These are phyloP conservation scores for Ramazzottius varieornatus DNA, from an alignment of 2,888 invertebrate species.

Conservation along the genomic window DNA sequence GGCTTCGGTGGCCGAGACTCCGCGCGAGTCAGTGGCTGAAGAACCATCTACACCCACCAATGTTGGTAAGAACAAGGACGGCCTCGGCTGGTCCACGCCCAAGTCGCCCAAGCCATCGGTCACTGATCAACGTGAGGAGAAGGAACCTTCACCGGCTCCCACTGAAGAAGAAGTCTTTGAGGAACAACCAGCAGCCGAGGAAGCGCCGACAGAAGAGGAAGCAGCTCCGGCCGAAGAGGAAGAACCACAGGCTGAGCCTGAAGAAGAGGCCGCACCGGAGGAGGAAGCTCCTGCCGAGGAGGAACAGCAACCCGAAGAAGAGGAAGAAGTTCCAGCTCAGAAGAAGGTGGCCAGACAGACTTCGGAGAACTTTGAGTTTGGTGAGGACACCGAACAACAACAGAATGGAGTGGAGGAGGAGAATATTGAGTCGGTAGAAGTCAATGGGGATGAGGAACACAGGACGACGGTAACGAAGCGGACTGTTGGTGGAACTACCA, in stretches of 20 bases:
- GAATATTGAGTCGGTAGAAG: not conserved
- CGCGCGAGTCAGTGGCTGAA: not conserved
- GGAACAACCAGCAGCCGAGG: not conserved
- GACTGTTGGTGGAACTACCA: not conserved
- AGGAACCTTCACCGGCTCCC: conserved; percentile 1
- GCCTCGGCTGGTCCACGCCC: too few relatives aligned
- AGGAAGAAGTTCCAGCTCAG: not conserved
- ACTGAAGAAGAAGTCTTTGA: not conserved
- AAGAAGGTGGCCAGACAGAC: not conserved
- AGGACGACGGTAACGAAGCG: not conserved
- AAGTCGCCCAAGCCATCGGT: not conserved
- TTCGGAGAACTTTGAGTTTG: not conserved
- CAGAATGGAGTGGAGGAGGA: not conserved
- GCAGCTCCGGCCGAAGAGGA: not conserved
- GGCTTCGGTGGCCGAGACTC: not conserved
- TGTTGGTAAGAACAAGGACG: too few relatives aligned
- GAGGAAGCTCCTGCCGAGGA: not conserved
- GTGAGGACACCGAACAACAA: not conserved
- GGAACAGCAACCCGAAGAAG: not conserved
- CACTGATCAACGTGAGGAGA: not conserved
- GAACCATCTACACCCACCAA: not conserved
- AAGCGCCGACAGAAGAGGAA: not conserved
- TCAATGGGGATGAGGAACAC: not conserved
- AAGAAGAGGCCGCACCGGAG: not conserved
- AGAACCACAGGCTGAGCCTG: not conserved